Evolutionary conservation across 2,113 vertebrate genomes (phyloP).

Genomic region (Tragelaphus buxtoni): DNA sequence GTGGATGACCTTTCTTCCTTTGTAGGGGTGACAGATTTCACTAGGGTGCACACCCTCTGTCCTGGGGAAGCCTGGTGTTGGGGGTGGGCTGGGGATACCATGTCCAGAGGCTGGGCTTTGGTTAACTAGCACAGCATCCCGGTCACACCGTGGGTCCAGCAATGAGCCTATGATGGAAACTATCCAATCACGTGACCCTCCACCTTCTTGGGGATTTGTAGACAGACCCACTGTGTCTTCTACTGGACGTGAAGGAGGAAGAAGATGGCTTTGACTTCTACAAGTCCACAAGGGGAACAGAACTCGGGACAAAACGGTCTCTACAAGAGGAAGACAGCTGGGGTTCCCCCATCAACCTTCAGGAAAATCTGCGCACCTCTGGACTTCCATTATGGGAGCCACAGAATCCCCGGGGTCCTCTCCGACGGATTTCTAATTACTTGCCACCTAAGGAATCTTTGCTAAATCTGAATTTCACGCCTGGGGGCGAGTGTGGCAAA

Average conservation of each 20-base stretch:
- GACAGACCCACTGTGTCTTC: background rate
- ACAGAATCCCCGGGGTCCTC: background rate
- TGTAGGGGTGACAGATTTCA: background rate
- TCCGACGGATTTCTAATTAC: background rate
- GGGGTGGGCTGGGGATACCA: no score
- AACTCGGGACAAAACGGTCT: background rate
- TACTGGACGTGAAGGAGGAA: background rate
- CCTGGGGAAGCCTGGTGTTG: background rate
- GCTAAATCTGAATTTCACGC: background rate
- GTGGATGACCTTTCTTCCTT: background rate
- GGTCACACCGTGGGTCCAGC: background rate
- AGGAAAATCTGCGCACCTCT: background rate
- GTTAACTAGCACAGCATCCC: background rate
- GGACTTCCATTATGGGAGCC: background rate
- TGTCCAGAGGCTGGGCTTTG: fast-evolving
- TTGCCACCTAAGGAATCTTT: background rate
- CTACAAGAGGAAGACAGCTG: background rate
- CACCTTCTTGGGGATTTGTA: background rate
- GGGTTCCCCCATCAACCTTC: background rate
- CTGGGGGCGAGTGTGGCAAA: background rate
- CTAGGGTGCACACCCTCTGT: background rate
- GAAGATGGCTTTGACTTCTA: background rate
- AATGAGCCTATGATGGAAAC: fast-evolving
- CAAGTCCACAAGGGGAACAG: background rate
- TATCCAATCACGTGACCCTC: background rate